Base-by-base conservation (phyloP, 2,888 invertebrate genomes). In the Drosophila affinis region DNA sequence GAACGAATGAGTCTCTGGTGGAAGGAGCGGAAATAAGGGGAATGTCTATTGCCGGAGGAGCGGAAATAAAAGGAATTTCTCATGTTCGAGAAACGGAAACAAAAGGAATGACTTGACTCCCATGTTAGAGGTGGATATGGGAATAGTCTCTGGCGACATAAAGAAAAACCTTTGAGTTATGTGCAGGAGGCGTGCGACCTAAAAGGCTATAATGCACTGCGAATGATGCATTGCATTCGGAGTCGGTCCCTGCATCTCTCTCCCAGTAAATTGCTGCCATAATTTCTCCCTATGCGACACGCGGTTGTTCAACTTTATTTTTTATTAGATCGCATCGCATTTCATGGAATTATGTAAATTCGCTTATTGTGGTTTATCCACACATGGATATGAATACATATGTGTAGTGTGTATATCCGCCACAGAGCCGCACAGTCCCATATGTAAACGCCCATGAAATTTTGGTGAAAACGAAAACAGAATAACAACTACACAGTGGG, bases 321-420 rank as follows among this genome's bases (percentile, higher is more conserved):
- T 29, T 29, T 39, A 39, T n/a, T 53, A 60, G 68, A 75, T 75
- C 56, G 67, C 39, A 54, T 52, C 48, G 67, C 39, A 54, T 52
- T 45, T 52, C 59, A 57, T 48, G 59, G 70, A 68, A 67, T 63
- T 69, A 73, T 68, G 73, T 34, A 70, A 67, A 85, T 78, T 52
- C 58, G 21, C 47, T 48, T 64, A 68, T 61, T 77, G 74, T 62
- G 34, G 55, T 58, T 56, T 70, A 62, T 69, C 56, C 60, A 67
- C 63, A 57, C 34, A 65, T 48, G 47, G n/a, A 3, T 39, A 6
- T 21, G 18, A 3, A 21, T 21, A 21, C 3, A 21, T 21, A 3
- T 34, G 14, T 2, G 32, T 48, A 9, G 27, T 57, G 21, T 57
- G 27, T 57, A 32, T 48, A 47, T 48, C n/a, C 32, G n/a, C 29